These are phyloP conservation scores for Brachionichthys hirsutus DNA, from an alignment of 2,113 vertebrate genomes.

Conservation along the genomic window DNA sequence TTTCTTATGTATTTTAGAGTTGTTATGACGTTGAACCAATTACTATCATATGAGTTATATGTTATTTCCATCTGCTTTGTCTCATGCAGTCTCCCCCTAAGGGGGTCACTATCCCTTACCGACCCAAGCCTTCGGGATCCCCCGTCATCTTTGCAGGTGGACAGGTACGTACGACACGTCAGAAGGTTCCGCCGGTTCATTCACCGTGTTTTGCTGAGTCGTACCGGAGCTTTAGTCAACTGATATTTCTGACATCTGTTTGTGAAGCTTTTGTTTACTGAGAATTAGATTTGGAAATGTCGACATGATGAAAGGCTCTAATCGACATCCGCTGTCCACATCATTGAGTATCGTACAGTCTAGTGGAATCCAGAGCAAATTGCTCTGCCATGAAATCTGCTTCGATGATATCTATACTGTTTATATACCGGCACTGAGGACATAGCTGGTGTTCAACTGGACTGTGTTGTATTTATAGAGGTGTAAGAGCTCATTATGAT, in stretches of 20 bases:
- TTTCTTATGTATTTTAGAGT: neutral
- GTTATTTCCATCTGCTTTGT: constrained; percentile 22
- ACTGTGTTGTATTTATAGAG: too few relatives aligned
- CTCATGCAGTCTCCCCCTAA: constrained; percentile 91
- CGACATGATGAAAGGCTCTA: neutral
- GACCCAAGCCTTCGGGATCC: constrained; percentile 97
- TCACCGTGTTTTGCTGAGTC: neutral
- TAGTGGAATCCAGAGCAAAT: too few relatives aligned
- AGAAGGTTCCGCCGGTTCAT: neutral
- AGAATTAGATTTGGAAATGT: neutral
- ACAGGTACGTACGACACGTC: constrained; percentile 82
- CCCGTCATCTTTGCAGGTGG: constrained; percentile 98
- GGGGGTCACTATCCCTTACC: constrained; percentile 98
- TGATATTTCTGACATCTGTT: neutral
- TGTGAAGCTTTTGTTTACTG: neutral
- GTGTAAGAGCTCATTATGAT: too few relatives aligned
- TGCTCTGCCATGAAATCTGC: too few relatives aligned
- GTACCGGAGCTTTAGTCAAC: neutral
- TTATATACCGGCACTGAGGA: neutral
- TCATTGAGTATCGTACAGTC: too few relatives aligned
- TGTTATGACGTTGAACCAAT: too few relatives aligned
- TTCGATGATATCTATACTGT: neutral
- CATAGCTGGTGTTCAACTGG: too few relatives aligned
- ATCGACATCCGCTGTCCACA: neutral
- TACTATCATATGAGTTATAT: neutral